Evolutionary conservation across 2,888 invertebrate genomes (phyloP).

Genomic region (Ectropis crepuscularia): DNA sequence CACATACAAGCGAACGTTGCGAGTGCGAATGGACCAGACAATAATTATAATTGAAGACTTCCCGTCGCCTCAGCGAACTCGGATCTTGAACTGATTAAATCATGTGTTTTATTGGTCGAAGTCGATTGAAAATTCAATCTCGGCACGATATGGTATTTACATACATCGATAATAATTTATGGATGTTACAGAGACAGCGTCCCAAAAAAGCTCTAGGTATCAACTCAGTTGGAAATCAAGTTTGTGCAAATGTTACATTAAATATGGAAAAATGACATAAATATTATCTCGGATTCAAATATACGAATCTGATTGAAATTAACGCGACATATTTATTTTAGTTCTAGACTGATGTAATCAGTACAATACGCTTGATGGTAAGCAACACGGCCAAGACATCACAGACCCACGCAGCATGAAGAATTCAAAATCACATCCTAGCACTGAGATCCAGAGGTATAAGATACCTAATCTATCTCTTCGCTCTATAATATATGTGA

Average conservation of each 20-base stretch:
- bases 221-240: slow-evolving; percentile 13
- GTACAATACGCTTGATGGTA: neutral
- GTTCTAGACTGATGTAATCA: neutral
- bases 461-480: too few relatives aligned
- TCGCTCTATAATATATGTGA: too few relatives aligned
- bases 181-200: neutral
- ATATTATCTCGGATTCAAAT: neutral
- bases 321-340: too few relatives aligned
- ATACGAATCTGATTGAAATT: neutral
- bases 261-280: slow-evolving; percentile 6
- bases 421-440: too few relatives aligned
- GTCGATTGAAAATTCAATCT: slow-evolving; percentile 38
- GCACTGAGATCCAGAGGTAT: too few relatives aligned
- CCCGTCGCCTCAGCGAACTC: slow-evolving; percentile 63
- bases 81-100: slow-evolving; percentile 58
- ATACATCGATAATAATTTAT: neutral
- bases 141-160: slow-evolving; percentile 22
- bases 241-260: slow-evolving; percentile 22
- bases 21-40: slow-evolving; percentile 69
- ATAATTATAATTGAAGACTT: slow-evolving; percentile 77
- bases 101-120: slow-evolving; percentile 46
- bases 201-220: neutral
- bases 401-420: too few relatives aligned
- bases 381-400: too few relatives aligned
- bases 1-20: slow-evolving; percentile 46